These are phyloP conservation scores for Thaumetopoea pityocampa DNA, from an alignment of 1,140 invertebrate genomes.

Conservation along the genomic window DNA sequence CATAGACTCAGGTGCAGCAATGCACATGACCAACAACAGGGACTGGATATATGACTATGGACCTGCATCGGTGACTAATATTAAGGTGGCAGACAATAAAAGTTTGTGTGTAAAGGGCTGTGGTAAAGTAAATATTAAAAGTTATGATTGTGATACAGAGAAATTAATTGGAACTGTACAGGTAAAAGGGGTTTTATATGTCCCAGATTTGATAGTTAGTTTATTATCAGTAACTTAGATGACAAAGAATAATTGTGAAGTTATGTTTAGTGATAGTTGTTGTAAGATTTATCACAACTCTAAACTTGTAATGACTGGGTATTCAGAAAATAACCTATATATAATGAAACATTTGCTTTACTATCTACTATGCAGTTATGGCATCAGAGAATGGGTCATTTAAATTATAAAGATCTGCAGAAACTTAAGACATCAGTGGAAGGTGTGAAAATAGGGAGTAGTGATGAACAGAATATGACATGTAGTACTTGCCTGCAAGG, in stretches of 20 bases:
- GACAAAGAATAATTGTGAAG: neutral
- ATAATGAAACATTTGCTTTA: neutral
- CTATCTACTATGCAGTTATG: neutral
- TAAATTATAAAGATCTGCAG: neutral
- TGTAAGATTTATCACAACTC: neutral
- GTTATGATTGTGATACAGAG: too few relatives aligned
- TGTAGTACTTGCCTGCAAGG: neutral
- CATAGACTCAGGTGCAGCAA: slow-evolving; percentile 4
- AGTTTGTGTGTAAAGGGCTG: too few relatives aligned
- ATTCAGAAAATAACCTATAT: neutral
- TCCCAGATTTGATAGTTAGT: too few relatives aligned
- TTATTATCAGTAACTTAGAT: too few relatives aligned
- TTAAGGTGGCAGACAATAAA: slow-evolving; percentile 9
- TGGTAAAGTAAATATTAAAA: too few relatives aligned
- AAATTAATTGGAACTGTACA: too few relatives aligned
- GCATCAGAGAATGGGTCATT: slow-evolving; percentile 1
- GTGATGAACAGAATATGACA: neutral
- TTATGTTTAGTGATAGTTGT: neutral
- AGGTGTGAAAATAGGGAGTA: too few relatives aligned
- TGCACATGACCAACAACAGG: slow-evolving; percentile 10
- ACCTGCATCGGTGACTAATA: slow-evolving; percentile 2
- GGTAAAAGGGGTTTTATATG: too few relatives aligned
- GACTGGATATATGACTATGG: neutral
- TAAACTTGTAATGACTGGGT: neutral
- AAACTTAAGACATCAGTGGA: neutral